Base-by-base conservation (phyloP, 1,140 invertebrate species). In the Drosophila fuyamai region DNA sequence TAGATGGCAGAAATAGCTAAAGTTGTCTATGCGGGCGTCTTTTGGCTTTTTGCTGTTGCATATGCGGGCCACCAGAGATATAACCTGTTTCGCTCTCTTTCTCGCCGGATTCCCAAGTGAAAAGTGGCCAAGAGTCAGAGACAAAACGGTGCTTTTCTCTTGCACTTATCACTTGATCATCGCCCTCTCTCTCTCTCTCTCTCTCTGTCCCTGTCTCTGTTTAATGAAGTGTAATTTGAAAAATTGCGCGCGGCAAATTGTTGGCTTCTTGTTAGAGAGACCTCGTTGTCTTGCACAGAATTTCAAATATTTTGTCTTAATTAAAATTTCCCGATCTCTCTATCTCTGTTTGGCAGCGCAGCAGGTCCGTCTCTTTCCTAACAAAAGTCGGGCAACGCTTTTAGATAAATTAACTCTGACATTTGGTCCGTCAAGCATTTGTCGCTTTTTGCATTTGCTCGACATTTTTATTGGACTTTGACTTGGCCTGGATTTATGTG, bases 211-310 rank as follows among this genome's bases (percentile, higher is more conserved):
- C 50, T 62, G 59, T 48, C 29, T 70, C 48, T 75, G 44, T 81
- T 63, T 86, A 86, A 86, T 88, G 71, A 86, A 86, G 82, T 86
- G 78, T 81, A 86, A 86, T 88, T 82, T 82, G 78, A 86, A 86
- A 86, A 88, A 82, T 88, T 86, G 82, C 71, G 61, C 71, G 56
- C 83, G 60, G 71, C 82, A 86, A 86, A 88, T 86, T 77, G 79
- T 83, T 79, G 63, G 66, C 71, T 70, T 62, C 58, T 76, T 79
- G 83, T 83, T 88, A 50, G 67, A 74, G 43, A 57, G 74, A 62
- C 48, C 60, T 79, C 46, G 65, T 76, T 74, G 56, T 81, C 61
- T 78, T 50, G 50, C 36, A 40, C 71, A 88, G 80, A 83, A 88
- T 88, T 71, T 77, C 55, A 88, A 83, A 83, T 80, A 89, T 80